Evolutionary conservation across 2,797 vertebrate species (phyloP), one percentile per base, ranked within the genome.

Genomic region (Brachyalestes nurse): DNA sequence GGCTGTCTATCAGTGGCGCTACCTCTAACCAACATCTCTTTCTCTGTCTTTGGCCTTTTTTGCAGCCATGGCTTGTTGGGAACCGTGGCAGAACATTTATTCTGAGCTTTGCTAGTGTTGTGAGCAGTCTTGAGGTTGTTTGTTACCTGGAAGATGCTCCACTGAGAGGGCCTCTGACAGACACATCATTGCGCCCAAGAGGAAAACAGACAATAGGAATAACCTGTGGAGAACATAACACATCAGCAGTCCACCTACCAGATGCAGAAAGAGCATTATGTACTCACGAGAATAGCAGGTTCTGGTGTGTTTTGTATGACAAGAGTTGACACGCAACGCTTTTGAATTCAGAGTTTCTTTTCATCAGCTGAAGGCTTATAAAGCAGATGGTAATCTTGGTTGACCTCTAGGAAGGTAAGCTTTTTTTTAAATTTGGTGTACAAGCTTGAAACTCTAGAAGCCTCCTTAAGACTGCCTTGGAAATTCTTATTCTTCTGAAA

Each of bases 211-310:
- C 53, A 86, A 28, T 1, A 28, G 25, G 62, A 82, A 86, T 49
- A 88, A 83, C 89, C 92, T 93, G 65, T 53, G 7, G 21, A 85
- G 34, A 86, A 76, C 19, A 84, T 6, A 65, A 19, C 60, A 61
- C 40, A 60, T 34, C 17, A 82, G 28, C 14, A 4, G 19, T 45
- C 38, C 53, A 73, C 34, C 28, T 9, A 73, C 25, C 4, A 10
- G 21, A 72, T 55, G 19, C 49, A 72, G 21, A 38, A 17, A 38
- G 23, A 8, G 13, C 40, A 45, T 19, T 17, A 17, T 34, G 7
- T 57, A 3, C 4, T n/a, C 9, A 72, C 8, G 2, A 38, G 17
- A 69, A 19, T 6, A 38, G 45, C 34, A 72, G 57, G 14, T 9
- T 16, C 12, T 47, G 16, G 34, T 28, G 34, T 10, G 57, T 57